Evolutionary conservation across 2,797 vertebrate species (phyloP).

Genomic region (Podargus strigoides): DNA sequence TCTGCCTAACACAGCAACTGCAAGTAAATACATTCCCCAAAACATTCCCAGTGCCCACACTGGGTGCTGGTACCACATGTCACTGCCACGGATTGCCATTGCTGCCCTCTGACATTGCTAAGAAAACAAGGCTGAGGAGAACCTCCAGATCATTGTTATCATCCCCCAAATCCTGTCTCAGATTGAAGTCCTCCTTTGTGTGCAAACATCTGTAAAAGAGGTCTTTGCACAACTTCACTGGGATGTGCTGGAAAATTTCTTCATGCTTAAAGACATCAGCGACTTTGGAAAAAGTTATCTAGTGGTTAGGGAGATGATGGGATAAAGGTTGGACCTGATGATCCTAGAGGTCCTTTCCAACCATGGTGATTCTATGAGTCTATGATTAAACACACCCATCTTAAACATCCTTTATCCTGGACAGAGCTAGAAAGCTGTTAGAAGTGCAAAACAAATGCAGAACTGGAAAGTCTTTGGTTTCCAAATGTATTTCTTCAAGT

Average conservation of each 20-base stretch:
- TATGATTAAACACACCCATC: too few relatives aligned
- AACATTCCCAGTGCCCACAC: rapidly evolving
- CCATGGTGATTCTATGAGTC: too few relatives aligned
- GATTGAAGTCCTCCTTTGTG: not conserved
- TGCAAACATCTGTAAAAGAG: not conserved
- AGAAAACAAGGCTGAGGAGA: not conserved
- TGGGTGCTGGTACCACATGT: not conserved
- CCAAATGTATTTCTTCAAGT: not conserved
- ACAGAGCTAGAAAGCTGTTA: not conserved
- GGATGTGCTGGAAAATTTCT: not conserved
- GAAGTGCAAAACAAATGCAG: not conserved
- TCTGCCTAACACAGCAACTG: not conserved
- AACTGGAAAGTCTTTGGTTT: not conserved
- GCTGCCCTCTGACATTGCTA: not conserved
- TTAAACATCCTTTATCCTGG: too few relatives aligned
- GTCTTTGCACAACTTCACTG: not conserved
- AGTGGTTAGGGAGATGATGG: too few relatives aligned
- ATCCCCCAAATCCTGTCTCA: not conserved
- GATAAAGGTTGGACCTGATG: too few relatives aligned
- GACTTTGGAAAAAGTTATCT: too few relatives aligned
- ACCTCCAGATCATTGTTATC: not conserved
- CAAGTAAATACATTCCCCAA: not conserved
- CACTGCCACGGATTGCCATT: not conserved
- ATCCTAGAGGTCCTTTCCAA: too few relatives aligned
- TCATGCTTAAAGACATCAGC: too few relatives aligned